Evolutionary conservation across 1,140 invertebrate genomes (phyloP), one percentile per base, ranked within the genome.

Genomic region (Drosophila melanica): DNA sequence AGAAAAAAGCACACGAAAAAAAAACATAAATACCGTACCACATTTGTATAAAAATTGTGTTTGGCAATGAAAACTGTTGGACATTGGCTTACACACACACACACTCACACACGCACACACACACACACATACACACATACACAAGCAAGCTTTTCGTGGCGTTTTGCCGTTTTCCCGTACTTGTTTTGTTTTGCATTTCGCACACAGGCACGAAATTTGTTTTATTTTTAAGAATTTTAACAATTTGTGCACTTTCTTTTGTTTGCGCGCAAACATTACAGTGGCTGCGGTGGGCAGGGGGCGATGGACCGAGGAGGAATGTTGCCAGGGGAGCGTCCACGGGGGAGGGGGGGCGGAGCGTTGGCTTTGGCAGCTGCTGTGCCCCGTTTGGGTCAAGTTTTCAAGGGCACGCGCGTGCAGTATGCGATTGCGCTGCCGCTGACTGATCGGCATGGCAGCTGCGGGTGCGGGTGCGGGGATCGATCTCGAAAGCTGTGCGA

Each of bases 211-310:
- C 66, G 42, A 74, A 72, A 70, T 57, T 60, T 67, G 68, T 45
- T 66, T 58, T 66, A 58, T 72, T 66, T 72, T 39, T 33, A 68
- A 75, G 68, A 87, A 87, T 87, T 84, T 89, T 48, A 89, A 89
- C 84, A 75, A 89, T 89, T 89, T 79, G 77, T 89, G 84, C 84
- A 89, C 84, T 89, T 89, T 89, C 79, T 89, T 89, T 89, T 89
- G 85, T 89, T 89, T 89, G 85, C 69, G 74, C 76, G 67, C 84
- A 86, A 86, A 85, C 81, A 81, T 81, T 62, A 47, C 58, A 44
- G 27, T 27, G 51, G 58, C 6, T 18, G 7, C 20, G 48, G 64
- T 27, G 14, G 1, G 30, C 30, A 10, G 12, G 37, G 37, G 27
- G 30, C 3, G 10, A 8, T 3, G n/a, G 11, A 9, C 9, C 14